These are phyloP conservation scores for Centropus unirufus DNA, from an alignment of 2,113 vertebrate genomes.

Conservation along the genomic window DNA sequence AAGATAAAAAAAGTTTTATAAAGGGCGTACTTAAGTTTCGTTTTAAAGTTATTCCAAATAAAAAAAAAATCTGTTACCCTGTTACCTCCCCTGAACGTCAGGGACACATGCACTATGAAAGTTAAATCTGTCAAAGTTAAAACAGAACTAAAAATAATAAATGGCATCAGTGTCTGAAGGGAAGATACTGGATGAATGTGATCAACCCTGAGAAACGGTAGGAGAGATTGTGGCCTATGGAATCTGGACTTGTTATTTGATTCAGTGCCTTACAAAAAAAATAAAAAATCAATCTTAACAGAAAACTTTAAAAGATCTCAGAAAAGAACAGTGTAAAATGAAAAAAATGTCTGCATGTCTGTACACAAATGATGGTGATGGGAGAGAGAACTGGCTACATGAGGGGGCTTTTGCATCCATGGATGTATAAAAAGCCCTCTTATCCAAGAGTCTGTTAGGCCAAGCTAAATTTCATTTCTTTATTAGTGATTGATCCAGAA, in stretches of 20 bases:
- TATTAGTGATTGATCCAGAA: background rate
- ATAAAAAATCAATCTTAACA: no score
- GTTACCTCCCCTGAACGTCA: background rate
- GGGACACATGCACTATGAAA: background rate
- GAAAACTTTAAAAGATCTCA: background rate
- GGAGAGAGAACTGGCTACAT: background rate
- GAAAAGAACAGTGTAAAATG: background rate
- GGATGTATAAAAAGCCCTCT: background rate
- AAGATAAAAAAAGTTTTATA: background rate
- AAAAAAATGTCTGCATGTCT: background rate
- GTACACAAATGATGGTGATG: background rate
- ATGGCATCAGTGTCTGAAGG: background rate
- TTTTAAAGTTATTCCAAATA: background rate
- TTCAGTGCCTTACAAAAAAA: background rate
- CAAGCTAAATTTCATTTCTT: background rate
- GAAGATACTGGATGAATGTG: background rate
- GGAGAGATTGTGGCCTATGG: background rate
- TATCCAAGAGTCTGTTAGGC: background rate
- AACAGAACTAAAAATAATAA: background rate
- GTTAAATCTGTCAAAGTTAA: background rate
- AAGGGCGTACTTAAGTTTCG: background rate
- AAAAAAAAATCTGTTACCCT: background rate
- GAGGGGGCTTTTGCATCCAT: fast-evolving
- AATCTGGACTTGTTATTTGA: background rate
- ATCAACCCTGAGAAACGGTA: background rate